A percentile compares a stretch with the other conserved stretches of the same genome.
phyloP scores from a whole-genome alignment of 2,888 invertebrate species.

The Pachymerium ferrugineum region DNA sequence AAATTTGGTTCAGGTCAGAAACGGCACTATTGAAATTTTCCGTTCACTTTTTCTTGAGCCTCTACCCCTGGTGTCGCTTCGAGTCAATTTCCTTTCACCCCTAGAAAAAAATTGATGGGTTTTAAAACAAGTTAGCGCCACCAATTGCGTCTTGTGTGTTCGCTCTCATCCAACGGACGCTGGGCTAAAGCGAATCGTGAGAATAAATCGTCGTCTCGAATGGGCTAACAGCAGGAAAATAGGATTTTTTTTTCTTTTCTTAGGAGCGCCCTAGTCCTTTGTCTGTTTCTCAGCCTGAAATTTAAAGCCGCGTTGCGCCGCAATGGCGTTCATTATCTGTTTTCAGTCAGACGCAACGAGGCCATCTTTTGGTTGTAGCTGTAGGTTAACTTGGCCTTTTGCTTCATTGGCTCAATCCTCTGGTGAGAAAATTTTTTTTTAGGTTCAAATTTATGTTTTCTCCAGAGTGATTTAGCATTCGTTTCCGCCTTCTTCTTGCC shows the following conservation, averaged over 20 bases:
- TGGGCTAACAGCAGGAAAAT: constrained; percentile 13
- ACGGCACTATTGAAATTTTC: constrained; percentile 5
- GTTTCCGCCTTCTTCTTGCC: background rate
- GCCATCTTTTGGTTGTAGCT: background rate
- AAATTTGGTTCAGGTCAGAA: constrained; percentile 23
- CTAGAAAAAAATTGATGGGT: constrained; percentile 22
- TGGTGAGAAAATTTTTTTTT: background rate
- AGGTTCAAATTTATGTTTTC: background rate
- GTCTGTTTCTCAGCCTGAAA: too few species aligned
- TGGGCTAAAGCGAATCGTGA: constrained; percentile 15
- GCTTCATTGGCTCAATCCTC: constrained; percentile 1
- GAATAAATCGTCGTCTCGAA: constrained; percentile 1
- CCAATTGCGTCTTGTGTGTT: constrained; percentile 6
- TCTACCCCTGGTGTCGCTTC: constrained; percentile 22
- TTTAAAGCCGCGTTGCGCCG: background rate
- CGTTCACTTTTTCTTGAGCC: background rate
- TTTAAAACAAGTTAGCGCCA: constrained; percentile 27
- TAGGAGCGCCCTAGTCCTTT: too few species aligned
- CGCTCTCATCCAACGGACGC: background rate
- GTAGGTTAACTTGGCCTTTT: background rate
- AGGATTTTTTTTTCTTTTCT: background rate
- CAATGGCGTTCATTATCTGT: constrained; percentile 3
- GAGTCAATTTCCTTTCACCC: constrained; percentile 27
- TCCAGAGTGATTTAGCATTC: constrained; percentile 9
- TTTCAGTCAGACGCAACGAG: background rate